phyloP scores from a whole-genome alignment of 2,888 invertebrate species.

The Herminia tarsipennalis region DNA sequence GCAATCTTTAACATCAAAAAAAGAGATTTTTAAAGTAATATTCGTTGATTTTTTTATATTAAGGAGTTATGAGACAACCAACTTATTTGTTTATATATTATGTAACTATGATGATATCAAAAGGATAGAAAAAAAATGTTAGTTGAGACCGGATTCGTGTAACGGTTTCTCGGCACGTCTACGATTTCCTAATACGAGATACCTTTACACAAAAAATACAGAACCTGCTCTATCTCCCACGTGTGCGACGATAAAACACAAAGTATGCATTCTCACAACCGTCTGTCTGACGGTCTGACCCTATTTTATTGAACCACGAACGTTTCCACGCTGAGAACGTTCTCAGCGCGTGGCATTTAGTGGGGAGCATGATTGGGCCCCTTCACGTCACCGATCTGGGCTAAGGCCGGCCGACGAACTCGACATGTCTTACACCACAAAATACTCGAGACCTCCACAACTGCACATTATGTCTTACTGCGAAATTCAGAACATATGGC shows the following conservation, averaged over 20 bases:
- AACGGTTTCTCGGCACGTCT: constrained; percentile 18
- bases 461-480: constrained; percentile 28
- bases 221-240: constrained; percentile 47
- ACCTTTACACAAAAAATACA: constrained; percentile 24
- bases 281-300: constrained; percentile 59
- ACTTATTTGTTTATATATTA: too few species aligned
- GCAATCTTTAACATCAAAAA: too few species aligned
- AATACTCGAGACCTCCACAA: constrained; percentile 49
- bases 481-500: constrained; percentile 22
- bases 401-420: constrained; percentile 83
- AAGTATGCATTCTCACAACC: constrained; percentile 41
- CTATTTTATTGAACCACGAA: constrained; percentile 61
- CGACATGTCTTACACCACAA: constrained; percentile 50
- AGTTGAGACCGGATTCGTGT: constrained; percentile 2
- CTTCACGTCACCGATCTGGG: constrained; percentile 80
- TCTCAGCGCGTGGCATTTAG: constrained; percentile 58
- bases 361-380: constrained; percentile 64
- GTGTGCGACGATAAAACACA: constrained; percentile 34
- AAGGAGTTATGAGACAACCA: too few species aligned
- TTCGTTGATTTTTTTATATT: not conserved
- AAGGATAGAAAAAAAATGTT: not conserved
- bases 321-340: constrained; percentile 56
- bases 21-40: too few species aligned
- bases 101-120: not conserved
- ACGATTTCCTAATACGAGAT: constrained; percentile 32